Base-by-base conservation (phyloP, 1,140 invertebrate species). In the Tetranychus cinnabarinus region DNA sequence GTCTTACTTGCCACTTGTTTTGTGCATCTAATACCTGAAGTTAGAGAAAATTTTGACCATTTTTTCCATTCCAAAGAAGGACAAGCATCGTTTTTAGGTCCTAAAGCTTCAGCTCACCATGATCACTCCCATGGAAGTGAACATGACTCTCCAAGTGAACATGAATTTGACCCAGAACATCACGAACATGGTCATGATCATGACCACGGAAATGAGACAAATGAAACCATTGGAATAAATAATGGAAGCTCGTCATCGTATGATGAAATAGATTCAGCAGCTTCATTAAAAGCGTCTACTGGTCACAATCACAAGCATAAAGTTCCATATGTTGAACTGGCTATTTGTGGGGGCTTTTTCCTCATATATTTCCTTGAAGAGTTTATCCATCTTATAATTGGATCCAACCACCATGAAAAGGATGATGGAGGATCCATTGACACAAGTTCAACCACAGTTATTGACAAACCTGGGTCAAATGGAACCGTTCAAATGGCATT, bases 311-410 rank as follows among this genome's bases (percentile, higher is more conserved):
- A 62, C 52, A 13, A 10, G 34, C 48, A 64, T 48, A n/a, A 13
- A 42, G 71, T 88, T 66, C 79, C 82, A 1, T 68, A 85, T 7
- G 79, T 84, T 0, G 80, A 87, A 62, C 68, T 88, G 10, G 68
- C 81, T 0, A 76, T 85, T 45, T 85, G 83, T 65, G 70, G 74
- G 15, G 86, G 87, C 12, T 89, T 90, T 71, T 88, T 88, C 70
- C 73, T 83, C 6, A 85, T 90, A 77, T 88, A 85, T 67, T 72
- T 88, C 23, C 78, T 88, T 1, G 87, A 90, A 68, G 86, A 88
- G 69, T 69, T 73, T 77, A 61, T 78, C 81, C 63, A 85, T 36
- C 4, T 42, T 35, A 15, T 60, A n/a, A 60, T 60, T 50, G 58
- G 58, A 23, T 35, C 34, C 13, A 34, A 59, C 34, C 58, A 59